These are phyloP conservation scores for Quadroppia sp. DNA, from an alignment of 2,888 invertebrate species.

Conservation along the genomic window DNA sequence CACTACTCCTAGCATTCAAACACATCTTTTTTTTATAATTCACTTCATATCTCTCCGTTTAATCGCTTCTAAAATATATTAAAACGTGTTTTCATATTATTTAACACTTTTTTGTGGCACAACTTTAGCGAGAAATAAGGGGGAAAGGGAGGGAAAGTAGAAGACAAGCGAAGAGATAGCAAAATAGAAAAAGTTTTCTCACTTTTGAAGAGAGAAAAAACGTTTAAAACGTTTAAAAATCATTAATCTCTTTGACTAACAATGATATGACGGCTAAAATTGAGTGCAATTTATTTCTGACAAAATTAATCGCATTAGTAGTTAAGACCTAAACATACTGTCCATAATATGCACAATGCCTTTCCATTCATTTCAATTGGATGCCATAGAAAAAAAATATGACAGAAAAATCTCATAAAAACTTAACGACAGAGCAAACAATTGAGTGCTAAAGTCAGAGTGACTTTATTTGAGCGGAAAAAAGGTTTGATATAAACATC, in stretches of 20 bases:
- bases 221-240: neutral
- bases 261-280: constrained; percentile 1
- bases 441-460: constrained; percentile 17
- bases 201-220: neutral
- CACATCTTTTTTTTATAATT: constrained; percentile 11
- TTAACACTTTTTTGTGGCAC: constrained; percentile 22
- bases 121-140: neutral
- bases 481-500: constrained; percentile 25
- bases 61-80: constrained; percentile 20
- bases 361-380: neutral
- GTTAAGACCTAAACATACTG: neutral
- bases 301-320: neutral
- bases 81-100: constrained; percentile 31
- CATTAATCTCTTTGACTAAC: constrained; percentile 15
- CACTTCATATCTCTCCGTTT: constrained; percentile 21
- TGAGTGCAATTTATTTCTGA: neutral
- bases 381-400: neutral
- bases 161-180: too few species aligned
- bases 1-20: neutral
- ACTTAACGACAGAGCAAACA: constrained; percentile 30
- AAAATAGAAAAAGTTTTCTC: too few species aligned
- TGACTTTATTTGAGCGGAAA: constrained; percentile 22
- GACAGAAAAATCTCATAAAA: constrained; percentile 8
- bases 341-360: neutral
- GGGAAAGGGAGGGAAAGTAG: too few species aligned